Evolutionary conservation across 1,140 invertebrate genomes (phyloP).

Genomic region (Polypedilum vanderplanki): DNA sequence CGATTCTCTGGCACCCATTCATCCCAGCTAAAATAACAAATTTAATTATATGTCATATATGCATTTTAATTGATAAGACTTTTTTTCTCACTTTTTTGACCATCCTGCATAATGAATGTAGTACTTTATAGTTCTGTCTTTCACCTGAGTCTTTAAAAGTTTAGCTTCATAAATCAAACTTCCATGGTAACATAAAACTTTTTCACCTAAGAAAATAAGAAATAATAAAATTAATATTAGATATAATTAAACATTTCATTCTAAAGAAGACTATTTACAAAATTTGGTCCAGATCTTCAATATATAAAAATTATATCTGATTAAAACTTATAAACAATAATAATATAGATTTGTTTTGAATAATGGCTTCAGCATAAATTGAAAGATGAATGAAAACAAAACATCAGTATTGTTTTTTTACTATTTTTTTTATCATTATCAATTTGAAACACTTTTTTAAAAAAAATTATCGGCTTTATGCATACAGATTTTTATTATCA

Average conservation of each 20-base stretch:
- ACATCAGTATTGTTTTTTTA: not conserved
- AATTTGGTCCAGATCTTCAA: too few relatives aligned
- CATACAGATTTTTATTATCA: too few relatives aligned
- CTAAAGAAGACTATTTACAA: too few relatives aligned
- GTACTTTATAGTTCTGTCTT: conserved; percentile 83
- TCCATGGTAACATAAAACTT: conserved; percentile 93
- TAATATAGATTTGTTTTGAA: not conserved
- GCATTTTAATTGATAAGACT: conserved; percentile 21
- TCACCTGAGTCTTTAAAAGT: conserved; percentile 77
- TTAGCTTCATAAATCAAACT: conserved; percentile 93
- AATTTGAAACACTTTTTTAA: not conserved
- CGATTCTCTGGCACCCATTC: conserved; percentile 94
- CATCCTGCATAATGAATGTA: conserved; percentile 95
- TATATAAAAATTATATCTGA: too few relatives aligned
- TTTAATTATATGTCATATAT: conserved; percentile 28
- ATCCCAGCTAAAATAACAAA: conserved; percentile 75
- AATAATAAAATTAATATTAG: not conserved
- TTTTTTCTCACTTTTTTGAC: conserved; percentile 95
- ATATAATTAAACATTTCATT: not conserved
- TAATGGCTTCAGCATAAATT: not conserved
- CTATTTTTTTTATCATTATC: not conserved
- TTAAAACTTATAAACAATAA: too few relatives aligned
- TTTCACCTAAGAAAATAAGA: conserved; percentile 65
- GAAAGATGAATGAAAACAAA: not conserved
- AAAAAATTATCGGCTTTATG: too few relatives aligned